These are phyloP conservation scores for Sebastolobus alascanus DNA, from an alignment of 2,797 vertebrate species.

Conservation along the genomic window DNA sequence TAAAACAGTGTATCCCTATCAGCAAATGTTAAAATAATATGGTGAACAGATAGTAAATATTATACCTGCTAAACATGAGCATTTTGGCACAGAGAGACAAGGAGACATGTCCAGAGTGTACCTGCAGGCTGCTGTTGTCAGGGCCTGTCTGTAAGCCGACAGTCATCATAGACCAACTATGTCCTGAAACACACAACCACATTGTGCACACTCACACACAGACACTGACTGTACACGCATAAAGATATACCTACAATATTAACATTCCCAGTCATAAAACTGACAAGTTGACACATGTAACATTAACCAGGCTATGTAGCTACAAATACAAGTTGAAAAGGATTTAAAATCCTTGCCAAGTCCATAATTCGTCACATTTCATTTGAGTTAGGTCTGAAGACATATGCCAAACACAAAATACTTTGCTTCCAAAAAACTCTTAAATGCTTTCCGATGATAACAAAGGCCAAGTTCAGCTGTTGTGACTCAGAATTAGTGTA, in stretches of 20 bases:
- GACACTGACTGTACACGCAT: background rate
- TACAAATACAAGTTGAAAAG: constrained; percentile 20
- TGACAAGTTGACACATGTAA: constrained; percentile 24
- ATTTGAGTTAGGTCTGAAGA: constrained; percentile 20
- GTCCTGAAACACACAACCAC: constrained; percentile 3
- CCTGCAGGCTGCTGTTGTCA: constrained; percentile 36
- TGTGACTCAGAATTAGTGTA: background rate
- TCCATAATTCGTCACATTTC: constrained; percentile 15
- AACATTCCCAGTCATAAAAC: constrained; percentile 27
- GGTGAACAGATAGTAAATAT: too few relatives aligned
- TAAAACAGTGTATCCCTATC: too few relatives aligned
- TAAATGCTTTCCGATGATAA: background rate
- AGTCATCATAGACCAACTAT: constrained; percentile 18
- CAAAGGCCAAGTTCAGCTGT: constrained; percentile 15
- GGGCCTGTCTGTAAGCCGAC: constrained; percentile 13
- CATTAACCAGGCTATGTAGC: constrained; percentile 23
- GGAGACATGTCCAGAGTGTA: background rate
- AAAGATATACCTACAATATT: constrained; percentile 10
- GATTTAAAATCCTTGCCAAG: constrained; percentile 7
- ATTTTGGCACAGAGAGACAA: too few relatives aligned
- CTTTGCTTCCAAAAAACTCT: background rate
- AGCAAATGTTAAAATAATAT: too few relatives aligned
- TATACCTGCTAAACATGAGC: too few relatives aligned
- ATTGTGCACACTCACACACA: background rate
- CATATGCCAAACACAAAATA: background rate